Evolutionary conservation across 2,888 invertebrate genomes (phyloP), one percentile per base, ranked within the genome.

Genomic region (Bellardia bayeri): DNA sequence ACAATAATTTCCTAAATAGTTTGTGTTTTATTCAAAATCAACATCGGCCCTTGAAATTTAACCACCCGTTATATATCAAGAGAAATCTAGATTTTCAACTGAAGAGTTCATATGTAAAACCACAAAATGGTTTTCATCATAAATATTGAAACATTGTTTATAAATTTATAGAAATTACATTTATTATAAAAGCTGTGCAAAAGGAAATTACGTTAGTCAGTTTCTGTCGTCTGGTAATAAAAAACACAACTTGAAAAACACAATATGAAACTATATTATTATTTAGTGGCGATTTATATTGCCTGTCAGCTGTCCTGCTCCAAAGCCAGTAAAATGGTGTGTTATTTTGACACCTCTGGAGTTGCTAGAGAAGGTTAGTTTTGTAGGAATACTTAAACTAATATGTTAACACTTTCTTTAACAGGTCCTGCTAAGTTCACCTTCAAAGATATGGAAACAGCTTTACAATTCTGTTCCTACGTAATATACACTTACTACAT

Each of bases 401-500:
- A 45, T 11, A 11, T 40, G 0, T 16, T 0, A 9, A 30, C 14
- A 23, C 30, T 30, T 33, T 7, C 8, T 51, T 51, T 7, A 3
- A 13, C 94, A 97, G 97, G 97, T 90, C 95, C 96, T 93, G 97
- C 96, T 75, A 97, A 97, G 91, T 96, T 97, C 93, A 95, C 96
- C 91, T 94, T 96, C 0, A 92, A 95, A 58, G 97, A 97, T 92
- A 91, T 97, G 91, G 96, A 96, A 88, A 95, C 96, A 0, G 97
- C 97, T 0, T 93, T 97, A 9, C 95, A 96, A 16, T 96, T 96
- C 93, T 97, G 97, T 94, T 96, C 97, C 0, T 97, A 97, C 92
- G 92, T 97, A 89, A 94, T 97, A n/a, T 97, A 97, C 91, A 97
- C 97, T 33, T 97, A 95, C 91, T 96, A 96, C 49, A 97, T 96